Evolutionary conservation across 37 sponge, comb jelly and placozoan genomes (phyloP).

Genomic region (Corticium candelabrum): DNA sequence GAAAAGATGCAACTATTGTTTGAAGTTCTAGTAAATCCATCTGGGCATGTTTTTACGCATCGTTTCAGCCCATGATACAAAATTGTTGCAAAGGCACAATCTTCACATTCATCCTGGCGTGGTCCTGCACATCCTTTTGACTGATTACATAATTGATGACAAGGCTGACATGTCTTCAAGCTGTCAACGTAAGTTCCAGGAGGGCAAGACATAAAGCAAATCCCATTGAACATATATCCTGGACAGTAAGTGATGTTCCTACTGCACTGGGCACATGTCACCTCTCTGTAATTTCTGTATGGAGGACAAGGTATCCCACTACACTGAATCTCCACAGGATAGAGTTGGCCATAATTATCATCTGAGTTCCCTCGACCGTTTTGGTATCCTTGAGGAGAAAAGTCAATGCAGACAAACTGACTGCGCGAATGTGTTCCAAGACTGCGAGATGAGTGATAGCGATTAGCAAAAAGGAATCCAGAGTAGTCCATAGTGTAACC

Average conservation of each 20-base stretch:
- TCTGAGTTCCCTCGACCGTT: neutral
- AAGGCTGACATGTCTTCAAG: neutral
- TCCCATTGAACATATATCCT: neutral
- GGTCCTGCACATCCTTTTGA: neutral
- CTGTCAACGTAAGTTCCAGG: neutral
- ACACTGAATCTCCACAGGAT: neutral
- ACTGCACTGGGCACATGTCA: neutral
- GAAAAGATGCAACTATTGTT: neutral
- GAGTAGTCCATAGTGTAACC: neutral
- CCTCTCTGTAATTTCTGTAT: neutral
- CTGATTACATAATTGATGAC: neutral
- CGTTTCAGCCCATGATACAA: neutral
- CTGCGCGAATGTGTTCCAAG: neutral
- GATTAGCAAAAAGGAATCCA: neutral
- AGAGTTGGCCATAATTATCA: neutral
- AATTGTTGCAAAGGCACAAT: neutral
- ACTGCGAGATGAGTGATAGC: neutral
- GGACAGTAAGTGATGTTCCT: neutral
- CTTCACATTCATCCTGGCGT: neutral
- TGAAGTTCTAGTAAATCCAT: neutral
- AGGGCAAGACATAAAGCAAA: neutral
- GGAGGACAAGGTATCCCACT: neutral
- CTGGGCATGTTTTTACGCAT: neutral
- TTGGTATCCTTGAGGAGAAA: neutral
- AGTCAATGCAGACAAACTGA: neutral